phyloP scores from a whole-genome alignment of 2,797 vertebrate species.

The Darevskia mixta region DNA sequence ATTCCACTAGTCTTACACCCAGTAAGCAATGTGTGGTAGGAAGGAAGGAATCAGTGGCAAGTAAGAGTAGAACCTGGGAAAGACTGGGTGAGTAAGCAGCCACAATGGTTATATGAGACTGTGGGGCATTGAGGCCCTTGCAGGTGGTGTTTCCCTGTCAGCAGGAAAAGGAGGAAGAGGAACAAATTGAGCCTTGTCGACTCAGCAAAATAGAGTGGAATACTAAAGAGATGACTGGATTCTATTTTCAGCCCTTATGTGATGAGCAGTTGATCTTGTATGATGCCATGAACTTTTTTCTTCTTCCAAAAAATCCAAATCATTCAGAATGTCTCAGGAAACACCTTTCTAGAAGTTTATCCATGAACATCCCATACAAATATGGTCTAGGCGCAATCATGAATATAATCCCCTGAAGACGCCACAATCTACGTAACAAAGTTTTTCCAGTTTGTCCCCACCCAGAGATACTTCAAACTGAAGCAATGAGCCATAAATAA shows the following conservation, averaged over 20 bases:
- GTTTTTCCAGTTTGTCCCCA: constrained; percentile 1
- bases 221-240: too few relatives aligned
- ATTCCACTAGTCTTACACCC: background rate
- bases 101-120: background rate
- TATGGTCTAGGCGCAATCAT: background rate
- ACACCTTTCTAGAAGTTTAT: background rate
- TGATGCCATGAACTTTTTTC: background rate
- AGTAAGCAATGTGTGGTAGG: background rate
- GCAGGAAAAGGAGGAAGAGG: background rate
- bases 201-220: background rate
- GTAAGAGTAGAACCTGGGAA: background rate
- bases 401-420: background rate
- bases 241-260: background rate
- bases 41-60: background rate
- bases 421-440: background rate
- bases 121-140: too few relatives aligned
- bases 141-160: background rate
- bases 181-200: background rate
- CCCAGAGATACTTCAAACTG: background rate
- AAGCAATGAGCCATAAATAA: constrained; percentile 25
- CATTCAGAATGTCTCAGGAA: background rate
- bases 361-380: background rate
- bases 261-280: background rate
- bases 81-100: background rate
- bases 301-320: background rate